Evolutionary conservation across 2,888 invertebrate genomes (phyloP), one percentile per base, ranked within the genome.

Genomic region (Drosophila lacicola): DNA sequence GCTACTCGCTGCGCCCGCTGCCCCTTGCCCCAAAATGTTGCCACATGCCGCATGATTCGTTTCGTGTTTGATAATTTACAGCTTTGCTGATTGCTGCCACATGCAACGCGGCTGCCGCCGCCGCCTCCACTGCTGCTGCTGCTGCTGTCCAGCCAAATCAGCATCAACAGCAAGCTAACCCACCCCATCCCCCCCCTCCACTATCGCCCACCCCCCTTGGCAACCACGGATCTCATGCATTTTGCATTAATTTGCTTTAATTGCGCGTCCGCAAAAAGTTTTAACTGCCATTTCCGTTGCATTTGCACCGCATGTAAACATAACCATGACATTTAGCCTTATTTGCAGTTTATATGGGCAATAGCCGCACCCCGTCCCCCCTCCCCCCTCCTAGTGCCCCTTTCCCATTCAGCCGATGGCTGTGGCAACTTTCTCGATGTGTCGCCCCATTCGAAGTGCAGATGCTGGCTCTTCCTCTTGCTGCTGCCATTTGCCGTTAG

Each of bases 251-350:
- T 86, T 83, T 77, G 79, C 70, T 72, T 74, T 84, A 74, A 82
- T 86, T 83, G 77, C 81, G 50, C 65, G 55, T 56, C 66, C 45
- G 56, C 66, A 60, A 71, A 82, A 69, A 82, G 76, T 73, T 84
- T 80, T 72, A 76, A 76, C 79, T 73, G 72, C 70, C 80, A 80
- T 80, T 87, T 84, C 84, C 88, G 88, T 71, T 81, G 85, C 76
- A 61, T 87, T 82, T 80, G 45, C 80, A 84, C 83, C 89, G 88
- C 90, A 88, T 90, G 89, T 90, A 87, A 91, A 90, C 88, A 85
- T 82, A 90, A 82, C 91, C 90, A 86, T 89, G 91, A 90, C 90
- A 90, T 91, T 90, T 88, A 80, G 81, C 83, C 82, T 85, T 78
- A 82, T 82, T 77, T 68, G 60, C 61, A 83, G 70, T 75, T 81